Evolutionary conservation across 2,888 invertebrate genomes (phyloP).

Genomic region (Aphidius colemani): DNA sequence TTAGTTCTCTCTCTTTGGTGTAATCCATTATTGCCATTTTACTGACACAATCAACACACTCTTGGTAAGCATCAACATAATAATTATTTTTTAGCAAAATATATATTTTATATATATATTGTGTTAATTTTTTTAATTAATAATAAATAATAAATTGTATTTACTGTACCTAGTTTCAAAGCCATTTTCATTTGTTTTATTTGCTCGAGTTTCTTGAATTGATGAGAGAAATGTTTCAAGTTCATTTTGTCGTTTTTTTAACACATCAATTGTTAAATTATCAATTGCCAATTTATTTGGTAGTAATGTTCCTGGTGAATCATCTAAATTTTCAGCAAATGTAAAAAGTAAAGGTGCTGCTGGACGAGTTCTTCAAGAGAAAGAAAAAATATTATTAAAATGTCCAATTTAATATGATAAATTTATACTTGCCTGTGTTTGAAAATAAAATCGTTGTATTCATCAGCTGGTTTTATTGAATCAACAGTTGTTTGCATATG

Average conservation of each 20-base stretch:
- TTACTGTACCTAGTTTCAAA: constrained; percentile 47
- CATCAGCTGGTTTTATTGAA: constrained; percentile 79
- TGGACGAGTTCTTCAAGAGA: constrained; percentile 72
- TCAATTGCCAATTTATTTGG: constrained; percentile 90
- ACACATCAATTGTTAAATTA: constrained; percentile 88
- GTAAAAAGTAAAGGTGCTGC: constrained; percentile 78
- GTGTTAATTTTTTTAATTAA: neutral
- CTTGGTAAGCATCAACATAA: constrained; percentile 1
- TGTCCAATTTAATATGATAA: neutral
- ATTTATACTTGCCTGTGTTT: constrained; percentile 76
- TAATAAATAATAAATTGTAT: neutral
- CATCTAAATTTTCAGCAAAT: constrained; percentile 87
- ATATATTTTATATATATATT: neutral
- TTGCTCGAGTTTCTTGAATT: constrained; percentile 69
- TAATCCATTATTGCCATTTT: constrained; percentile 52
- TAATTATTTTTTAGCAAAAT: neutral
- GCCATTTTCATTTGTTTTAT: constrained; percentile 45
- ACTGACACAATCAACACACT: constrained; percentile 16
- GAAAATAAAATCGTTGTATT: constrained; percentile 87
- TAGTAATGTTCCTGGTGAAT: constrained; percentile 83
- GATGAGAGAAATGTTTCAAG: constrained; percentile 80
- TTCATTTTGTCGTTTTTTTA: constrained; percentile 79
- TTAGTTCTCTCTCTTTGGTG: constrained; percentile 67
- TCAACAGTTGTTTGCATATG: constrained; percentile 78
- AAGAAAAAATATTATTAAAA: constrained; percentile 15